Percentiles rank a stretch among this genome's conserved stretches.
Evolutionary conservation across 1,140 invertebrate genomes (phyloP).

Genomic region (Oscheius sp.): DNA sequence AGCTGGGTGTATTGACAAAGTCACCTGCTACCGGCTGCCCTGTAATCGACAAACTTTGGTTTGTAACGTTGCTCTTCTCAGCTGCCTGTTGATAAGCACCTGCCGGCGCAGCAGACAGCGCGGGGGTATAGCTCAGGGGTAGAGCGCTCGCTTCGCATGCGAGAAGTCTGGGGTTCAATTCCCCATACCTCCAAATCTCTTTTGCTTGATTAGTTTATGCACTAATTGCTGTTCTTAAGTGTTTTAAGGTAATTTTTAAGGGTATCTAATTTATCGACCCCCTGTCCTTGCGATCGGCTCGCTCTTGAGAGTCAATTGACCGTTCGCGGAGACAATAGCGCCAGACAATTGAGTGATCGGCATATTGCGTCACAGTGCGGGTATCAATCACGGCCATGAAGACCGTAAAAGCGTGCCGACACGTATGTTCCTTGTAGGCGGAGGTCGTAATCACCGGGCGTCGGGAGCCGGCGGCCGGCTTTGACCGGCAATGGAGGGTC

Average conservation of each 20-base stretch:
- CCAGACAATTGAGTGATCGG: background rate
- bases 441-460: no score
- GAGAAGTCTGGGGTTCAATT: background rate
- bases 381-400: background rate
- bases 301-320: background rate
- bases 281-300: background rate
- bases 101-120: background rate
- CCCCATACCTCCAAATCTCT: background rate
- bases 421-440: background rate
- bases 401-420: background rate
- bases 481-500: background rate
- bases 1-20: slow-evolving; percentile 2
- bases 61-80: background rate
- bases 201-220: background rate
- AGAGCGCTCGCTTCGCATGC: background rate
- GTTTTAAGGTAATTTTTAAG: no score
- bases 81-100: background rate
- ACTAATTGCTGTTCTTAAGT: background rate
- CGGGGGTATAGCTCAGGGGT: background rate
- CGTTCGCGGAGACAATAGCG: background rate
- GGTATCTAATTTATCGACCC: no score
- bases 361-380: slow-evolving; percentile 3
- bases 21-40: no score
- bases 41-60: background rate
- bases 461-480: background rate